Evolutionary conservation across 2,113 vertebrate species (phyloP).

Genomic region (Pelusios castaneus): DNA sequence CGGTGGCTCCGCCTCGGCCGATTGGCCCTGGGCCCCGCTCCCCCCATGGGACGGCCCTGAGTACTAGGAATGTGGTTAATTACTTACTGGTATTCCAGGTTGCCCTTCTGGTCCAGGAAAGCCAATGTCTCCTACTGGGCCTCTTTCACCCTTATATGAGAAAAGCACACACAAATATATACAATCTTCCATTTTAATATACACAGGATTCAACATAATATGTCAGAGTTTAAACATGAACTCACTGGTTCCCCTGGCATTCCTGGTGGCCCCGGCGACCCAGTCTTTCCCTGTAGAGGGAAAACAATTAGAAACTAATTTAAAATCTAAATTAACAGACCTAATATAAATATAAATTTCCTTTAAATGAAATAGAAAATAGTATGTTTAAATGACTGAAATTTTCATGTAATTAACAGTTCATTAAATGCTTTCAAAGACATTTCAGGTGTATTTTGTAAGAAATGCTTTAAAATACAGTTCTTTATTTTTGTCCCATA

Average conservation of each 20-base stretch:
- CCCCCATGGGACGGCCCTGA: too few species aligned
- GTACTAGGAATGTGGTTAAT: not conserved
- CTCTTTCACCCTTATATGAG: slow-evolving; percentile 87
- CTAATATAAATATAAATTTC: not conserved
- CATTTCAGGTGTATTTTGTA: not conserved
- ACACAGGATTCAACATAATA: not conserved
- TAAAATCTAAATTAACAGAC: not conserved
- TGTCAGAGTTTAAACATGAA: slow-evolving; percentile 12
- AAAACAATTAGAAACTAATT: slow-evolving; percentile 20
- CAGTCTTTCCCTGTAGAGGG: slow-evolving; percentile 88
- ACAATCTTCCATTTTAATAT: not conserved
- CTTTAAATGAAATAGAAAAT: not conserved
- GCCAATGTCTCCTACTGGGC: slow-evolving; percentile 92
- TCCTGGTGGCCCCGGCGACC: slow-evolving; percentile 86
- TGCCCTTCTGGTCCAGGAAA: slow-evolving; percentile 96
- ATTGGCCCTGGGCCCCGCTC: too few species aligned
- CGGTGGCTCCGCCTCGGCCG: too few species aligned
- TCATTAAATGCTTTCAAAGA: not conserved
- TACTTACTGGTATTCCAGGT: slow-evolving; percentile 88
- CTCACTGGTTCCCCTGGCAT: slow-evolving; percentile 94
- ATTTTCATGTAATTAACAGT: not conserved
- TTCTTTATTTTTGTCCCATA: not conserved
- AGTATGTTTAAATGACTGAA: not conserved
- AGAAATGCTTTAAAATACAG: not conserved
- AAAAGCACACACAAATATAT: not conserved